Percentiles rank a stretch among this genome's conserved stretches.
Conservation (phyloP, 1,140 invertebrate genomes). For the Trichoplusia ni region DNA sequence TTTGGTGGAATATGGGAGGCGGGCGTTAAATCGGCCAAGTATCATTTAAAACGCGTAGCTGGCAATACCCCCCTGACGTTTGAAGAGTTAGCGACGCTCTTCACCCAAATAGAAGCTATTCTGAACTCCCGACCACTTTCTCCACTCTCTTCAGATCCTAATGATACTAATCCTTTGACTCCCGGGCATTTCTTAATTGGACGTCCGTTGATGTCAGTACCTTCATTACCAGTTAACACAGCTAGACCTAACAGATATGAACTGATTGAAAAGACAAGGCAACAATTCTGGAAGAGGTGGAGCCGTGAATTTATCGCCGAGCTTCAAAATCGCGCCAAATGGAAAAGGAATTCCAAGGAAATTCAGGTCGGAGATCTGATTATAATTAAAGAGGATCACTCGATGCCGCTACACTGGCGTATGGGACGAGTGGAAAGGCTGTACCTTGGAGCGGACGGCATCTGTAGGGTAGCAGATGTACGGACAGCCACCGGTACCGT, state of each 20-base stretch:
- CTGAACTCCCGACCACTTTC: conserved; percentile 25
- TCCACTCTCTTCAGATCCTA: conserved; percentile 23
- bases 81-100: conserved; percentile 47
- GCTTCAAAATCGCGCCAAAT: conserved; percentile 53
- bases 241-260: conserved; percentile 5
- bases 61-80: conserved; percentile 36
- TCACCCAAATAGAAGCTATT: conserved; percentile 38
- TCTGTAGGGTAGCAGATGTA: conserved; percentile 39
- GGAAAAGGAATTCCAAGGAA: conserved; percentile 39
- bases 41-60: conserved; percentile 40
- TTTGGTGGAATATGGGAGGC: conserved; percentile 33
- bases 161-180: conserved; percentile 16
- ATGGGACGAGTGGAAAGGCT: conserved; percentile 34
- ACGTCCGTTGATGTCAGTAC: conserved; percentile 12
- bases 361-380: conserved; percentile 57
- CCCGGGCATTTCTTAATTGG: conserved; percentile 35
- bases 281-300: conserved; percentile 56
- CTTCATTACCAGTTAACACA: not conserved
- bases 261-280: conserved; percentile 32
- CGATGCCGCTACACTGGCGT: conserved; percentile 58
- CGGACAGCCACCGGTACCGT: conserved; percentile 27
- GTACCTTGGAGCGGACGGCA: conserved; percentile 37
- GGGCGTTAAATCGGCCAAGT: conserved; percentile 24
- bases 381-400: conserved; percentile 57
- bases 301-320: conserved; percentile 43